Conservation (phyloP, 2,888 invertebrate genomes). For the Cryptocephalus primarius region DNA sequence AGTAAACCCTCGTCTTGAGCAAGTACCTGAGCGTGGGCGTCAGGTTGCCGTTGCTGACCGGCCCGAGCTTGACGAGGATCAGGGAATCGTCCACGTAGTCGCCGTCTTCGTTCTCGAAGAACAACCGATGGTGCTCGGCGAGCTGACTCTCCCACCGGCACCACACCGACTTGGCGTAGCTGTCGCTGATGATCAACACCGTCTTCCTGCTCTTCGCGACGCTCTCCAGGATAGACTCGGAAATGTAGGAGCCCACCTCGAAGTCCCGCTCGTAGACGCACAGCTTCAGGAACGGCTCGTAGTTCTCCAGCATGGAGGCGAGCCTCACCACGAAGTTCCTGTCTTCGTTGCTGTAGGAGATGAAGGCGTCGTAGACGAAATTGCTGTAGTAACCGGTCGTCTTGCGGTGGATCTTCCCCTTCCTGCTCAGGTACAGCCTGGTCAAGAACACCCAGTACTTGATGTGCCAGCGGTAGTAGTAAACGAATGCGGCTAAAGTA, state of each 20-base stretch:
- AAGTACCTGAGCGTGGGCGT: conserved; percentile 51
- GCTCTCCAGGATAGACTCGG: conserved; percentile 53
- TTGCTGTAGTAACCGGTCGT: conserved; percentile 21
- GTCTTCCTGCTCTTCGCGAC: conserved; percentile 54
- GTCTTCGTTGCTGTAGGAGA: conserved; percentile 51
- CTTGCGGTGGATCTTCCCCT: conserved; percentile 24
- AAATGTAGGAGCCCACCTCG: conserved; percentile 50
- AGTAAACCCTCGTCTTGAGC: conserved; percentile 52
- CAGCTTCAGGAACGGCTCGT: conserved; percentile 47
- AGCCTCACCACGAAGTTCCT: conserved; percentile 50
- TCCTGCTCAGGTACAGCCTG: conserved; percentile 42
- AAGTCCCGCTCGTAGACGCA: conserved; percentile 63
- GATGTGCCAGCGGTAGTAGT: conserved; percentile 38
- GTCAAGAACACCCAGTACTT: conserved; percentile 47
- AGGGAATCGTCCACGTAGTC: conserved; percentile 46
- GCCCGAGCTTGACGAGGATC: conserved; percentile 51
- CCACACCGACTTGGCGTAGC: conserved; percentile 62
- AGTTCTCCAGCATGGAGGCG: conserved; percentile 48
- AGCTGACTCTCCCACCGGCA: conserved; percentile 60
- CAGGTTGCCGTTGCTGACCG: conserved; percentile 43
- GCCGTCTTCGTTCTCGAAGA: conserved; percentile 41
- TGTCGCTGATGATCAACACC: conserved; percentile 54
- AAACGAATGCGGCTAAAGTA: conserved; percentile 34
- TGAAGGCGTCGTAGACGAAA: conserved; percentile 49
- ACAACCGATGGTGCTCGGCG: conserved; percentile 53